Conservation (phyloP, 2,888 invertebrate genomes). For the Tenthredo amoena region DNA sequence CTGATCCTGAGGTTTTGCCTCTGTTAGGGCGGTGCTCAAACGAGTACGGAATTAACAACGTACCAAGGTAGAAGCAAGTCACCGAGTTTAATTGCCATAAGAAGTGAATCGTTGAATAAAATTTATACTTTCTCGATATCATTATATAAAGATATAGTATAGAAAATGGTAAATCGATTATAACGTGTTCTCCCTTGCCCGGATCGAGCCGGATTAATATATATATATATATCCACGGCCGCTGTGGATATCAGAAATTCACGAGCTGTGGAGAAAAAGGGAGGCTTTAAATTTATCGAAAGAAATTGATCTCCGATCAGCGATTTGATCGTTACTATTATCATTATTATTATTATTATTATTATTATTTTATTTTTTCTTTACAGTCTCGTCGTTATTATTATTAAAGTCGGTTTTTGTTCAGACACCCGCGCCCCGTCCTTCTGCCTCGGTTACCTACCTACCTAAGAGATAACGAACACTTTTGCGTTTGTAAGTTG, state of each 20-base stretch:
- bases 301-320: slow-evolving; percentile 48
- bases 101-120: slow-evolving; percentile 57
- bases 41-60: slow-evolving; percentile 44
- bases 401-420: slow-evolving; percentile 1
- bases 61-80: slow-evolving; percentile 6
- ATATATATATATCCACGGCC: not conserved
- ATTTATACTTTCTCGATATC: slow-evolving; percentile 47
- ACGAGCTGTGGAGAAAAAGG: slow-evolving; percentile 8
- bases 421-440: slow-evolving; percentile 1
- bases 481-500: slow-evolving; percentile 40
- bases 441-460: not conserved
- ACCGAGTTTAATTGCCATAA: slow-evolving; percentile 52
- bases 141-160: slow-evolving; percentile 39
- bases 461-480: slow-evolving; percentile 17
- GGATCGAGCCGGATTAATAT: not conserved
- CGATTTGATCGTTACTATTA: not conserved
- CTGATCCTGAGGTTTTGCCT: slow-evolving; percentile 56
- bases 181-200: slow-evolving; percentile 26
- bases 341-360: slow-evolving; percentile 5
- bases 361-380: not conserved
- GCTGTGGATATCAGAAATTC: slow-evolving; percentile 12
- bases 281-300: slow-evolving; percentile 36
- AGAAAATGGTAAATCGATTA: slow-evolving; percentile 48
- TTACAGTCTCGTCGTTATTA: not conserved
- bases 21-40: slow-evolving; percentile 46